Base-by-base conservation (phyloP, 2,888 invertebrate species). In the Caenorhabditis sp. region DNA sequence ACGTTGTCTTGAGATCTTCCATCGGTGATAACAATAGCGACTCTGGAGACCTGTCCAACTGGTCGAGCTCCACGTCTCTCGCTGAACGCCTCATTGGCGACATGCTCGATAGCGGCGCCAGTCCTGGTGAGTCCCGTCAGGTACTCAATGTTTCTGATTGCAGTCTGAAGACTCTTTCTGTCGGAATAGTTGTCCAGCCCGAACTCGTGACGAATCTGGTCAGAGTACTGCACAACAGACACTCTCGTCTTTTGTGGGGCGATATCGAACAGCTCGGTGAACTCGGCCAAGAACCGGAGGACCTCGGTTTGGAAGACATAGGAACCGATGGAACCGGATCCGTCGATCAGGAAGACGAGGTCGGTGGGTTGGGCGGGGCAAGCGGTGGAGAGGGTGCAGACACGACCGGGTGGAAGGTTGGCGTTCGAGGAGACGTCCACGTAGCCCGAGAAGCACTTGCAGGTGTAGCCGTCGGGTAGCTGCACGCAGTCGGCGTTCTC, bases 21-120 rank as follows among this genome's bases (percentile, higher is more conserved):
- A 75, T 93, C 93, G 6, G 93, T 92, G 79, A 93, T 91, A 5
- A 93, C 92, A 61, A 93, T 90, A n/a, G 89, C 91, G 0, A 93
- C 90, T 83, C 92, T 89, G 0, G 91, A 90, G 19, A 90, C 88
- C n/a, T 84, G 80, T 72, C 84, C 84, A 19, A 84, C 84, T 64
- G 83, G 89, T 58, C 91, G 76, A 16, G 90, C 90, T 59, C 91
- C 91, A 38, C 89, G 66, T 41, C 85, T 74, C 79, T 89, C 86
- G 47, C 83, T 82, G 85, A 89, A 90, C 3, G 85, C 90, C 69
- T 90, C 87, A n/a, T 86, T 85, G 35, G 86, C 89, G 35, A 91
- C 87, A 75, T 91, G 91, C 75, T 89, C 87, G 70, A 91, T 91
- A 31, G 91, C 91, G 12, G 90, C 90, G 24, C 91, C 91, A 26